phyloP scores from a whole-genome alignment of 1,140 invertebrate genomes.

The Zaprionus inermis region DNA sequence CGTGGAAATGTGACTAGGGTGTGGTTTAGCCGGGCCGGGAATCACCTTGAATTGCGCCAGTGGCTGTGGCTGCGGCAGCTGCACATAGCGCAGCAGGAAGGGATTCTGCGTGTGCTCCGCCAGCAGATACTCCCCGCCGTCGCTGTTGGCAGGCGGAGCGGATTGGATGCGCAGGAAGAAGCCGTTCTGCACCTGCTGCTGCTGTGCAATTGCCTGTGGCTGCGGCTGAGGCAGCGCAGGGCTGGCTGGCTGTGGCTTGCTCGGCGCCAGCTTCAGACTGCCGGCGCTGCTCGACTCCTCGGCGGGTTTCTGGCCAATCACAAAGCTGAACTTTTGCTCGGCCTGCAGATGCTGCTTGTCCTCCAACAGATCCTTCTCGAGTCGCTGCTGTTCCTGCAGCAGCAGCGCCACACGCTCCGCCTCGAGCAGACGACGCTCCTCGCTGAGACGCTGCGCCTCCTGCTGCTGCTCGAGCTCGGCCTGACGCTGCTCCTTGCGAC shows the following conservation, averaged over 20 bases:
- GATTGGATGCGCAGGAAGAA: constrained; percentile 72
- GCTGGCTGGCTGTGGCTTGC: constrained; percentile 1
- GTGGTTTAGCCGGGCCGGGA: background rate
- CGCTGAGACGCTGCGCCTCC: constrained; percentile 53
- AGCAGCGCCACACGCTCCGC: constrained; percentile 55
- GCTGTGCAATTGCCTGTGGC: constrained; percentile 44
- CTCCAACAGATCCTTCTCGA: constrained; percentile 46
- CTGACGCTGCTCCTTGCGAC: constrained; percentile 54
- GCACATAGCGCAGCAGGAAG: constrained; percentile 62
- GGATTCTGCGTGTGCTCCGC: constrained; percentile 55
- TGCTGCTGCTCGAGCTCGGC: constrained; percentile 48
- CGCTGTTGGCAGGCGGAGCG: constrained; percentile 17
- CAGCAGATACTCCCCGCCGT: constrained; percentile 7
- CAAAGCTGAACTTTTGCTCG: constrained; percentile 10
- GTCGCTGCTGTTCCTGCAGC: constrained; percentile 54
- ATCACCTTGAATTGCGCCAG: background rate
- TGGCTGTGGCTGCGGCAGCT: constrained; percentile 14
- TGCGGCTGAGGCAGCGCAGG: constrained; percentile 20
- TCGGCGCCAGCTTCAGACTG: constrained; percentile 28
- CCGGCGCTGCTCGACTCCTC: constrained; percentile 18
- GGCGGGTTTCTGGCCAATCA: background rate
- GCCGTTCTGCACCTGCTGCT: constrained; percentile 71
- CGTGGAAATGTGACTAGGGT: background rate
- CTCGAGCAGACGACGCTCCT: constrained; percentile 54
- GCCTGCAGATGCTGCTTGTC: constrained; percentile 33